phyloP scores from a whole-genome alignment of 2,888 invertebrate species.

The Dryobotodes eremita region DNA sequence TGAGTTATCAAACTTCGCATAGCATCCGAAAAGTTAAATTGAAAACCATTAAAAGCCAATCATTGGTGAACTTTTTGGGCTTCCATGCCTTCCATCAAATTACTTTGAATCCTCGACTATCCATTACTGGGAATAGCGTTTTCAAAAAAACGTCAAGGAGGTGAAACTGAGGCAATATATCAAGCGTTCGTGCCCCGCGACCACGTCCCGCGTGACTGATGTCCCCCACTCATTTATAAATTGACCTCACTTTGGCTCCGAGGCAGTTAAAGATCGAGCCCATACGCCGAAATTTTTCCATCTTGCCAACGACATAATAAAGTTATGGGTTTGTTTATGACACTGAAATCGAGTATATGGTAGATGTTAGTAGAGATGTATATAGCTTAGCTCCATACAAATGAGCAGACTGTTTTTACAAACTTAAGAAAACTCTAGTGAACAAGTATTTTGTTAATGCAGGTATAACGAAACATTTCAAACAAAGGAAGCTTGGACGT shows the following conservation, averaged over 20 bases:
- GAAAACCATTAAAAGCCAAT: constrained; percentile 85
- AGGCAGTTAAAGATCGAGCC: constrained; percentile 75
- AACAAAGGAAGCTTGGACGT: constrained; percentile 45
- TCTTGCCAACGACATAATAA: constrained; percentile 50
- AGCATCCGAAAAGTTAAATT: constrained; percentile 84
- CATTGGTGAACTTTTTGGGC: constrained; percentile 78
- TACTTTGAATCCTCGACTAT: constrained; percentile 80
- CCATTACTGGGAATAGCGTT: constrained; percentile 81
- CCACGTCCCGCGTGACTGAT: constrained; percentile 82
- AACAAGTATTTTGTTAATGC: constrained; percentile 43
- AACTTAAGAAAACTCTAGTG: constrained; percentile 42
- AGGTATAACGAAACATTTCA: constrained; percentile 41
- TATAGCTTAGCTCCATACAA: not conserved
- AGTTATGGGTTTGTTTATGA: constrained; percentile 49
- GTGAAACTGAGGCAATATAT: constrained; percentile 83
- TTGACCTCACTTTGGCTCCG: constrained; percentile 82
- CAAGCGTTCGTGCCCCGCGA: constrained; percentile 78
- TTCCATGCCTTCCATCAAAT: constrained; percentile 76
- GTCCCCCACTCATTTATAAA: constrained; percentile 85
- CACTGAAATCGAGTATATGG: constrained; percentile 11
- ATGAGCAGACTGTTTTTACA: constrained; percentile 15
- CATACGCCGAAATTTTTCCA: constrained; percentile 65
- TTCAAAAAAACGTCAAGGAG: constrained; percentile 85
- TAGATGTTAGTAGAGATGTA: not conserved
- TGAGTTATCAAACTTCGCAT: constrained; percentile 80